Percentiles rank a stretch among this genome's conserved stretches.
phyloP scores from a whole-genome alignment of 2,888 invertebrate species.

The Rotaria socialis region DNA sequence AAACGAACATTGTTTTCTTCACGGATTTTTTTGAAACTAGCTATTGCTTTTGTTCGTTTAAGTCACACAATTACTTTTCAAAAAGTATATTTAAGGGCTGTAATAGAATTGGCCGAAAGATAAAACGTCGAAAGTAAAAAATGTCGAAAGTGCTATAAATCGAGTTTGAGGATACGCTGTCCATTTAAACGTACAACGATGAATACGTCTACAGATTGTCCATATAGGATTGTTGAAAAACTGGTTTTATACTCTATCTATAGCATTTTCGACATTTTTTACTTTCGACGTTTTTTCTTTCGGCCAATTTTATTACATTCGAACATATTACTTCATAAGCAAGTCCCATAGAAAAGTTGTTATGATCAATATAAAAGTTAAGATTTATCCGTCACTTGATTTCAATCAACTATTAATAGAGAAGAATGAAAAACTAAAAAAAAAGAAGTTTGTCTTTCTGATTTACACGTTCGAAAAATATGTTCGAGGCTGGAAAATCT shows the following conservation, averaged over 20 bases:
- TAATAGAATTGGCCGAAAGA: no score
- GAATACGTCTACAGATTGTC: no score
- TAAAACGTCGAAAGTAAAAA: no score
- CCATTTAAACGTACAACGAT: no score
- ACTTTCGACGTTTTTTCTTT: no score
- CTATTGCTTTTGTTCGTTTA: background rate
- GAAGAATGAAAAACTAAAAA: background rate
- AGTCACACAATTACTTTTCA: background rate
- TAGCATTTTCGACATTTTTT: no score
- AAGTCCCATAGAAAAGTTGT: background rate
- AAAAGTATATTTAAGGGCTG: background rate
- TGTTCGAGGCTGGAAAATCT: background rate
- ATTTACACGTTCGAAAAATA: background rate
- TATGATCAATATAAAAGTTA: no score
- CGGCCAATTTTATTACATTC: no score
- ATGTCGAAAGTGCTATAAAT: no score
- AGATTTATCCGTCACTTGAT: background rate
- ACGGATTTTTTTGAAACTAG: background rate
- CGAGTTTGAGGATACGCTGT: no score
- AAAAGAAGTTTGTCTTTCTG: background rate
- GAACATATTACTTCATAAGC: background rate
- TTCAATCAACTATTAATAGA: background rate
- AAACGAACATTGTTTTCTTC: background rate
- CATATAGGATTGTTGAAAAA: no score
- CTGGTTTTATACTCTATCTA: no score